Base-by-base conservation (phyloP, 1,140 invertebrate species). In the Elymnias hypermnestra region DNA sequence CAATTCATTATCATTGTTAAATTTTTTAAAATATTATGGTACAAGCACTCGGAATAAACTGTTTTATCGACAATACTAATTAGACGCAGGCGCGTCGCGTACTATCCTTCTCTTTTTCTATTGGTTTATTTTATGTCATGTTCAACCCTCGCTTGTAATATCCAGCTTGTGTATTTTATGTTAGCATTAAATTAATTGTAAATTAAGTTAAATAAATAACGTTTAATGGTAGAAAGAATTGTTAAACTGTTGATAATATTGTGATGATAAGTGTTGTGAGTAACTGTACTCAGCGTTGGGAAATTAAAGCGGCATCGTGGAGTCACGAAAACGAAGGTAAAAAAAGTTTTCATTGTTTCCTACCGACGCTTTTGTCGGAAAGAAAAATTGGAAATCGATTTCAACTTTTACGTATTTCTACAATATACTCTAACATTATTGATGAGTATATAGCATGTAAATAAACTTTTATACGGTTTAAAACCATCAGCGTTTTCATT, bases 261-360 rank as follows among this genome's bases (percentile, higher is more conserved):
- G 82, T 85, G 82, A 85, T 85, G 82, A 79, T 82, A 85, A 83
- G 82, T 85, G 82, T 67, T 79, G 78, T 83, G 76, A 82, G 67
- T 81, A 84, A 82, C 66, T 83, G 73, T 83, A 83, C 63, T 79
- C 73, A 72, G 67, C 63, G 72, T 67, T 75, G 82, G 82, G 69
- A 82, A 82, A 66, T 69, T 82, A 85, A 85, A 77, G 73, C 82
- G 75, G 82, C 82, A 85, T 81, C 82, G 82, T 85, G 82, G 82
- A 85, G 82, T 85, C 82, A 78, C 82, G 78, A 79, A 85, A 85
- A 85, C 68, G 82, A 85, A 85, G 82, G 82, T 85, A 85, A 82
- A 79, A 78, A 82, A 74, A 70, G 55, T 77, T 81, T 77, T 83
- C 70, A 83, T 82, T 82, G 76, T 82, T 75, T 74, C n/a, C 61